Conservation (phyloP, 2,888 invertebrate species). For the Diploptera punctata region DNA sequence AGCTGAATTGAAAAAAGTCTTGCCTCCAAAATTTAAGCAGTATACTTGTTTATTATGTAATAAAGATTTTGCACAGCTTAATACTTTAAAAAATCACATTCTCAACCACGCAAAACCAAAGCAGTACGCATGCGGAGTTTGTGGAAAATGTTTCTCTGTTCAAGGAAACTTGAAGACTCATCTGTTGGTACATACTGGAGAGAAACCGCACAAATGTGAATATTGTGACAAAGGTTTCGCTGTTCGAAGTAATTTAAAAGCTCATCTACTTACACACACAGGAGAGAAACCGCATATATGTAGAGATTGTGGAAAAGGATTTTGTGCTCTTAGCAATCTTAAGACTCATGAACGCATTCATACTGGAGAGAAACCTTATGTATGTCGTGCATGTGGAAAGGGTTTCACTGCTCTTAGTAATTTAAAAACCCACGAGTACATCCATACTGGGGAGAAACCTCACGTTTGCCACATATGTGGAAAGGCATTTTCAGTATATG, state of each 20-base stretch:
- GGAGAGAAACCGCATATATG: conserved; percentile 14
- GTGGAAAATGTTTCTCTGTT: conserved; percentile 10
- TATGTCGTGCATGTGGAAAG: background rate
- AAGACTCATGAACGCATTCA: conserved; percentile 1
- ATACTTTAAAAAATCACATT: background rate
- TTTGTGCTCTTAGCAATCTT: conserved; percentile 13
- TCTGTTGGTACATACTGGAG: conserved; percentile 3
- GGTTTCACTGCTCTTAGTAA: conserved; percentile 11
- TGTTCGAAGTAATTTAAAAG: conserved; percentile 6
- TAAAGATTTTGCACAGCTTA: background rate
- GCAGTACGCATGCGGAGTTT: background rate
- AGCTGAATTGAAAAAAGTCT: too few species aligned
- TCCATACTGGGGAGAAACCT: conserved; percentile 1
- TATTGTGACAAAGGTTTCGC: conserved; percentile 1
- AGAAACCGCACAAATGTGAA: conserved; percentile 3
- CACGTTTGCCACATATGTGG: conserved; percentile 7
- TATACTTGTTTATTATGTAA: background rate
- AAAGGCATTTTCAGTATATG: conserved; percentile 1
- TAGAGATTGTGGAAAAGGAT: conserved; percentile 12
- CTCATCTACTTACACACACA: conserved; percentile 8
- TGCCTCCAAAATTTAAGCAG: too few species aligned
- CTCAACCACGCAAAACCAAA: background rate
- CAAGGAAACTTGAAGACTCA: conserved; percentile 8
- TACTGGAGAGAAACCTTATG: conserved; percentile 22
- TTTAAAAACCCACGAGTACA: conserved; percentile 16